Evolutionary conservation across 64 coral and sea anemone species (phyloP), one percentile per base, ranked within the genome.

Genomic region (Exaiptasia diaphana): DNA sequence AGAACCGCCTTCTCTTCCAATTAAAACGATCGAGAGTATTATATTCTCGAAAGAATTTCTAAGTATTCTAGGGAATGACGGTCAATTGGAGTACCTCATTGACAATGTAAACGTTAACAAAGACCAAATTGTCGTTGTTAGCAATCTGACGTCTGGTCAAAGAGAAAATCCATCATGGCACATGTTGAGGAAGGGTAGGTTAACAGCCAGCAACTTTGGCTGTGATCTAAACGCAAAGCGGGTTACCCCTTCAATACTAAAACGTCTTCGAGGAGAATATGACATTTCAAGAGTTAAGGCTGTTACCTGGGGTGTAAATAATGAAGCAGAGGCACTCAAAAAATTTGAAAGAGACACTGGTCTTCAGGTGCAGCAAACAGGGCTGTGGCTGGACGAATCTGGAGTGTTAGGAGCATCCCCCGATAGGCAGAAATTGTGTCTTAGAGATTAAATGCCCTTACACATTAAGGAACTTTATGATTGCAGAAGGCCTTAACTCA

Each of bases 121-220:
- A 41, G 33, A 33, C 31, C 44, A 45, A 32, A 53, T 75, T 26
- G 25, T 48, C 24, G 37, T 14, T 3, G 44, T 74, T 14, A 83
- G 80, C 65, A 52, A 12, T 12, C 18, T 83, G 28, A 71, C 80
- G 37, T 7, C 21, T 43, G 43, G 46, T 9, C 81, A 83, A 56
- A 49, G 81, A 14, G 53, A 60, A 45, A 83, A 83, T 56, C 67
- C 81, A 31, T 83, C 35, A n/a, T 83, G 67, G 67, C 81, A 83
- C 34, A 53, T 73, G 28, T 28, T 83, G 18, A 38, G 67, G 30
- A 83, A 53, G 38, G 49, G 81, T 20, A 29, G 50, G 28, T 30
- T 83, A 45, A 83, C 81, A 28, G 81, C 67, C 13, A 73, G 81
- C 27, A 83, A 83, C 20, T 83, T 83, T 60, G 81, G 67, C 3